phyloP scores from a whole-genome alignment of 2,888 invertebrate species.

The Phania funesta region DNA sequence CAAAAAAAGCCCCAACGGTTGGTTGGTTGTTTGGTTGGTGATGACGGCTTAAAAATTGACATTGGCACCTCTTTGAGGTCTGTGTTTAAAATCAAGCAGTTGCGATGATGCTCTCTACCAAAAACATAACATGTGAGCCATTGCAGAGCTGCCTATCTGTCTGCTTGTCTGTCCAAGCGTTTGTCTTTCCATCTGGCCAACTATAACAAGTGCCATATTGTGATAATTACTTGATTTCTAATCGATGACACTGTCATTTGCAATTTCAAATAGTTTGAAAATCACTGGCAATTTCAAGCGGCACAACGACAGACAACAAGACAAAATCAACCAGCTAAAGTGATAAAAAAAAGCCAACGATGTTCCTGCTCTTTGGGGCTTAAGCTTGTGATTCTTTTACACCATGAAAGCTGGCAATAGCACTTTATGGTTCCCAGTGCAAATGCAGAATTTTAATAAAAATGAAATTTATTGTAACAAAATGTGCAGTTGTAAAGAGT shows the following conservation, averaged over 20 bases:
- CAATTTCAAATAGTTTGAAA: slow-evolving; percentile 65
- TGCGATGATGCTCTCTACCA: not conserved
- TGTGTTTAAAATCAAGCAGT: slow-evolving; percentile 37
- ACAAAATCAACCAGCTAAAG: slow-evolving; percentile 34
- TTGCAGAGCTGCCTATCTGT: not conserved
- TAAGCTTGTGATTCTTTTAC: not conserved
- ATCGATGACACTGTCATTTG: slow-evolving; percentile 67
- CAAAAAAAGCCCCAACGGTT: not conserved
- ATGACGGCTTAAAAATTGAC: slow-evolving; percentile 52
- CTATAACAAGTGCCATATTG: slow-evolving; percentile 66
- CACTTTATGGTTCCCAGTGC: slow-evolving; percentile 52
- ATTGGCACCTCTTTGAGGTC: slow-evolving; percentile 58
- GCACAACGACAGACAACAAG: slow-evolving; percentile 2
- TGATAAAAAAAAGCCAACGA: slow-evolving; percentile 47
- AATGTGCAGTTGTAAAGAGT: slow-evolving; percentile 37
- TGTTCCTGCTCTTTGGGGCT: not conserved
- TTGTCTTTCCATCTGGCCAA: slow-evolving; percentile 36
- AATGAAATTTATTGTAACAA: slow-evolving; percentile 47
- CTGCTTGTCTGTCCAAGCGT: not conserved
- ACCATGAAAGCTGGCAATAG: slow-evolving; percentile 32
- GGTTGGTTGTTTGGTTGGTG: slow-evolving; percentile 28
- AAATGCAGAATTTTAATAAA: slow-evolving; percentile 45
- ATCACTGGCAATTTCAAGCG: slow-evolving; percentile 52
- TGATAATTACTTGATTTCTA: slow-evolving; percentile 68
- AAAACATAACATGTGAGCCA: not conserved